Base-by-base conservation (phyloP, 2,797 vertebrate species). In the Sciurus vulgaris region DNA sequence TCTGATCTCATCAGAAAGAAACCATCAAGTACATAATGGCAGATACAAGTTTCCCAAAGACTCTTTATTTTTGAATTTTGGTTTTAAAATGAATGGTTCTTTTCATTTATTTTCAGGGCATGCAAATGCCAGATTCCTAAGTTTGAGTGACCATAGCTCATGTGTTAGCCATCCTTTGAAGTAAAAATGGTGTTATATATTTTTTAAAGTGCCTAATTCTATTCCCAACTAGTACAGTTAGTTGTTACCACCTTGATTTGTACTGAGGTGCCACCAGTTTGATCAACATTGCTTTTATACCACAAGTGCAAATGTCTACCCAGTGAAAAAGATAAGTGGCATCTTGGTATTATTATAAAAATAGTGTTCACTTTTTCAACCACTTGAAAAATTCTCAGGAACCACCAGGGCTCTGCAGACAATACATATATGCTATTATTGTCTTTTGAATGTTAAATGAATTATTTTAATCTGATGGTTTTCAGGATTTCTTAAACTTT, bases 401-500 rank as follows among this genome's bases (percentile, higher is more conserved):
- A 76, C 51, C 28, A 82, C 24, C 22, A 35, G 22, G 1, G 10
- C 72, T 88, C 56, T 82, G 18, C 20, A 63, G n/a, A 72, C 13
- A 61, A 33, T 8, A 51, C 4, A 78, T 47, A 44, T 0, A 20
- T 86, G 4, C 76, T 76, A 17, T n/a, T 22, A 59, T 41, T 83
- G 11, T 65, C 38, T 81, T 47, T 44, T 86, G 24, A 41, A 44
- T 38, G 30, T 65, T 44, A 73, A 56, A 5, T 33, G 26, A 24
- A 78, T 86, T 93, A 47, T 94, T 89, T 14, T 7, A 47, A 47
- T 7, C 78, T 94, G 33, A 49, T 94, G 30, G 10, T 79, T 95
- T 92, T 74, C 18, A 90, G 20, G 12, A 59, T 69, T 76, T 89
- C 61, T 76, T 77, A 84, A 70, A 38, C 61, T 59, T 96, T 74